phyloP scores from a whole-genome alignment of 1,140 invertebrate genomes.

The Bicyclus anynana region DNA sequence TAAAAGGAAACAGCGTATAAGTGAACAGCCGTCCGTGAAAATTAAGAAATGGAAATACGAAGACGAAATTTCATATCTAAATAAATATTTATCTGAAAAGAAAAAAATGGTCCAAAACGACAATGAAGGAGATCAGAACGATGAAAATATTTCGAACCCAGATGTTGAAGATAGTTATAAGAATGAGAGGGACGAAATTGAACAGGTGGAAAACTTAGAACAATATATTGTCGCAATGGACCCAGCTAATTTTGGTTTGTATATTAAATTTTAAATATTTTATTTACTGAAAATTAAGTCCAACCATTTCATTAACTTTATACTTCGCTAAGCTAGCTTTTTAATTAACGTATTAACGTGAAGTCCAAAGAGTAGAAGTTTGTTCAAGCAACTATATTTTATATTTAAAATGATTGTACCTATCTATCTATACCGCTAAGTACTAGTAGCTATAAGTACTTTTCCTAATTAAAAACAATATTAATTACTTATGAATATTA shows the following conservation, averaged over 20 bases:
- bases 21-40: neutral
- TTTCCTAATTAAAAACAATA: too few species aligned
- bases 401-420: too few species aligned
- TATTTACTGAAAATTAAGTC: too few species aligned
- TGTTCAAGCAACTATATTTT: too few species aligned
- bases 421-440: too few species aligned
- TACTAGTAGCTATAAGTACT: too few species aligned
- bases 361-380: too few species aligned
- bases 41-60: slow-evolving; percentile 13
- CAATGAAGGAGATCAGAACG: neutral
- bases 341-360: too few species aligned
- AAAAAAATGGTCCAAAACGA: neutral
- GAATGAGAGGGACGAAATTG: neutral
- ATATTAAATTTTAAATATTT: too few species aligned
- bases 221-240: neutral
- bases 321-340: too few species aligned
- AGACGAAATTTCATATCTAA: slow-evolving; percentile 11
- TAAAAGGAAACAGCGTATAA: slow-evolving; percentile 3
- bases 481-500: too few species aligned
- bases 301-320: too few species aligned
- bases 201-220: neutral
- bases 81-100: neutral
- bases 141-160: neutral
- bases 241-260: neutral
- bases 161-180: slow-evolving; percentile 2